Base-by-base conservation (phyloP, 2,113 vertebrate genomes). In the Perca flavescens region DNA sequence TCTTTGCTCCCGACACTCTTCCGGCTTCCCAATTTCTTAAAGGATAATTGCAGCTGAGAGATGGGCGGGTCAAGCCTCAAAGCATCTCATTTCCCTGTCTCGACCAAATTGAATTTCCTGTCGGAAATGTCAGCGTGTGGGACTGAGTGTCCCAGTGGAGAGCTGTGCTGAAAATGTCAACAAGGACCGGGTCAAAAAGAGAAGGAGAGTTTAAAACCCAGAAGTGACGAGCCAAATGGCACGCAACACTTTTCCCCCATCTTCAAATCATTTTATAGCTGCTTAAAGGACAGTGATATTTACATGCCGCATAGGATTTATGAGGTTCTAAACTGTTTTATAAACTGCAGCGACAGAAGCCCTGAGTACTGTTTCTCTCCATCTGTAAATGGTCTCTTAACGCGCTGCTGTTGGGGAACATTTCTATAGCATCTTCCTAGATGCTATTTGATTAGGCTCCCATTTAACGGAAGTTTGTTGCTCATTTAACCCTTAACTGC, bases 111-210 rank as follows among this genome's bases (percentile, higher is more conserved):
- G 17, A 82, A 78, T 82, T 83, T 58, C 46, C 31, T 54, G 64
- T 76, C 25, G 16, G 64, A 89, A 86, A 76, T 77, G 53, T 63
- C 79, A 53, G 65, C 11, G 3, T 15, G 34, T 53, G 34, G 53
- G 67, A 56, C 25, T 13, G 65, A 40, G 19, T 64, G 60, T 34
- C 14, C 6, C 25, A 54, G 56, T 2, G 31, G 66, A 67, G 64
- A 22, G 40, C 13, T 28, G 14, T 53, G 62, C 61, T 87, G 72
- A 36, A 80, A 81, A 76, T 78, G 74, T 73, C 68, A 60, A 79
- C 74, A 47, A 34, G 80, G 53, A 79, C 5, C 1, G 22, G 68
- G 63, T 71, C 64, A 66, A 49, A 79, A 28, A 78, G 12, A 70
- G 72, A 70, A 46, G 46, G 73, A 11, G 34, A 54, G 34, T 77